Evolutionary conservation across 2,113 vertebrate genomes (phyloP).

Genomic region (Paramisgurnus dabryanus): DNA sequence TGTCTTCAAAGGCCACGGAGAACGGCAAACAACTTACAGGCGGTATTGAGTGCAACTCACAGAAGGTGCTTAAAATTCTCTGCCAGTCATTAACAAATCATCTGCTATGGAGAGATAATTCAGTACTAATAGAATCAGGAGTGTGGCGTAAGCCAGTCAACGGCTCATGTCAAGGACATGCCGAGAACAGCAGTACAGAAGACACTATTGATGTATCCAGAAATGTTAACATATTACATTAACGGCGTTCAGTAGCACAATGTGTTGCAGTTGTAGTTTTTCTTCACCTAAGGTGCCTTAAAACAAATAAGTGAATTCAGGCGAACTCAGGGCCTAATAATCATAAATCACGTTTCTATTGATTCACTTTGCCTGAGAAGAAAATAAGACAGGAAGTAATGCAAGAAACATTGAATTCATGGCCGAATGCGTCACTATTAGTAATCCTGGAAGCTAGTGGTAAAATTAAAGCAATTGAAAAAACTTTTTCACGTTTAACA

Average conservation of each 20-base stretch:
- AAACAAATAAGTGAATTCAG: not conserved
- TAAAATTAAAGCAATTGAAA: not conserved
- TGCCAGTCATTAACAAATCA: constrained; percentile 47
- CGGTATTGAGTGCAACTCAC: constrained; percentile 21
- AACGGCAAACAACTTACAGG: constrained; percentile 10
- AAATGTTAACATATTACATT: not conserved
- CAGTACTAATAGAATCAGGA: constrained; percentile 42
- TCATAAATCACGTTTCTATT: not conserved
- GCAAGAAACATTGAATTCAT: not conserved
- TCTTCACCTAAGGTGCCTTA: not conserved
- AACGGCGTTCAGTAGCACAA: not conserved
- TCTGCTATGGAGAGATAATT: constrained; percentile 45
- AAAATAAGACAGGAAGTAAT: not conserved
- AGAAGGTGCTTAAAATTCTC: constrained; percentile 14
- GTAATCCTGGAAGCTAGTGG: not conserved
- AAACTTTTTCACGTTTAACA: too few relatives aligned
- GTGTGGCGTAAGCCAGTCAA: constrained; percentile 24
- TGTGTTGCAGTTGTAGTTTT: not conserved
- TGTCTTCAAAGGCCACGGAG: constrained; percentile 37
- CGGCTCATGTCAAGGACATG: constrained; percentile 27
- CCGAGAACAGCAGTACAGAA: not conserved
- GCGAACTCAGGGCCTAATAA: not conserved
- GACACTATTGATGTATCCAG: not conserved
- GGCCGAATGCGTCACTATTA: not conserved
- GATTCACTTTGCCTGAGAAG: not conserved